A percentile compares a stretch with the other conserved stretches of the same genome.
Evolutionary conservation across 2,888 invertebrate species (phyloP).

Genomic region (Synanthedon myopaeformis): DNA sequence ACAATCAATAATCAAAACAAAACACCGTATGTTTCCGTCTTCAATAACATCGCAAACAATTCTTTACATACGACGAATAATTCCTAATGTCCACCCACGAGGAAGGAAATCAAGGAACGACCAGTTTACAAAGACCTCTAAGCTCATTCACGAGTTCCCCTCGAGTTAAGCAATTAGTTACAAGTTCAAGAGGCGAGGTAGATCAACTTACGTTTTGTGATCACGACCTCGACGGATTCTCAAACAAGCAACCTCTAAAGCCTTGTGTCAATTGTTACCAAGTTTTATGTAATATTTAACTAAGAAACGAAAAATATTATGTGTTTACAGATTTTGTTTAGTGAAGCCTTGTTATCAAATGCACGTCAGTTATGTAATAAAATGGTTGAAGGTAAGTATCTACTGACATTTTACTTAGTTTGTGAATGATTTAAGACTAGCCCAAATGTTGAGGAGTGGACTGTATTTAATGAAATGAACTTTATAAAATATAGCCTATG

Average conservation of each 20-base stretch:
- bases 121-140: slow-evolving; percentile 1
- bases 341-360: not conserved
- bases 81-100: slow-evolving; percentile 12
- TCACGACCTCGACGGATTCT: slow-evolving; percentile 12
- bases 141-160: not conserved
- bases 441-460: no score
- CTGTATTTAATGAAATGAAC: no score
- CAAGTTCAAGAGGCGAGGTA: not conserved
- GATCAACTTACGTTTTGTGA: slow-evolving; percentile 7
- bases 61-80: not conserved
- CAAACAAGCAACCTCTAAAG: slow-evolving; percentile 11
- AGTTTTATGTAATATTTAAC: slow-evolving; percentile 33
- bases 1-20: no score
- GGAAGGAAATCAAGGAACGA: slow-evolving; percentile 12
- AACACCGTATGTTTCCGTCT: no score
- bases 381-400: no score
- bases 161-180: not conserved
- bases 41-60: slow-evolving; percentile 1
- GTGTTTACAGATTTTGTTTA: not conserved
- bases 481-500: no score
- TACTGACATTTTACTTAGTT: no score
- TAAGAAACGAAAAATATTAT: slow-evolving; percentile 13
- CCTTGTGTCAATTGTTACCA: slow-evolving; percentile 19
- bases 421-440: no score
- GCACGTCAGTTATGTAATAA: no score